phyloP scores from a whole-genome alignment of 2,888 invertebrate genomes.

The Crocallis elinguaria region DNA sequence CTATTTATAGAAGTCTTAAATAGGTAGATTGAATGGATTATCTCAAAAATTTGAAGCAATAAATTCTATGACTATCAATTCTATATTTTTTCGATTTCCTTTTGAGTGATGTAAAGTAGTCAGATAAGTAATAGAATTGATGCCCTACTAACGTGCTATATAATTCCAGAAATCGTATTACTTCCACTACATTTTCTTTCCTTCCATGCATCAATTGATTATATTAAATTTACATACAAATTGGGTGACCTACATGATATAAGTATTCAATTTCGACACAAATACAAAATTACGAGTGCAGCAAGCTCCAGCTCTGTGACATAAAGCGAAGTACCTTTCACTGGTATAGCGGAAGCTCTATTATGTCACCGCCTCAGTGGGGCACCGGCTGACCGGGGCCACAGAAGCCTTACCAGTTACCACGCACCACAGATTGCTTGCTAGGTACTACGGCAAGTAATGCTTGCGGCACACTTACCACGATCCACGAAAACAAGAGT shows the following conservation, averaged over 20 bases:
- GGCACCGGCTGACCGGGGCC: conserved; percentile 74
- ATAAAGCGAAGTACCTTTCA: conserved; percentile 56
- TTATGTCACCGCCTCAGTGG: conserved; percentile 77
- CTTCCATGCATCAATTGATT: not conserved
- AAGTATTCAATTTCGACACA: conserved; percentile 25
- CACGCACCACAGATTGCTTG: conserved; percentile 13
- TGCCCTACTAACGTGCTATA: too few relatives aligned
- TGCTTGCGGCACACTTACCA: conserved; percentile 74
- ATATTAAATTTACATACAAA: conserved; percentile 17
- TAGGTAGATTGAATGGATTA: too few relatives aligned
- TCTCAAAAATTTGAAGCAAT: too few relatives aligned
- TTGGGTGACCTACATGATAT: conserved; percentile 29
- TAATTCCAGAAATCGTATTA: not conserved
- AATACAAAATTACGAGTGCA: conserved; percentile 28
- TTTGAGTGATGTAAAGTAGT: too few relatives aligned
- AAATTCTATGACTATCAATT: too few relatives aligned
- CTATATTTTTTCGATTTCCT: too few relatives aligned
- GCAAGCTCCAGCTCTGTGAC: conserved; percentile 49
- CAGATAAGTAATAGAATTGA: too few relatives aligned
- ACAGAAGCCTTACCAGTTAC: conserved; percentile 6
- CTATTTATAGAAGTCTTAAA: too few relatives aligned
- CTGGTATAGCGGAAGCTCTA: conserved; percentile 74
- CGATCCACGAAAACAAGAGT: conserved; percentile 79
- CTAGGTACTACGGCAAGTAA: conserved; percentile 2
- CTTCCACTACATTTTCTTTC: not conserved